phyloP scores from a whole-genome alignment of 2,888 invertebrate species.

The Nematopogon swammerdamellus region DNA sequence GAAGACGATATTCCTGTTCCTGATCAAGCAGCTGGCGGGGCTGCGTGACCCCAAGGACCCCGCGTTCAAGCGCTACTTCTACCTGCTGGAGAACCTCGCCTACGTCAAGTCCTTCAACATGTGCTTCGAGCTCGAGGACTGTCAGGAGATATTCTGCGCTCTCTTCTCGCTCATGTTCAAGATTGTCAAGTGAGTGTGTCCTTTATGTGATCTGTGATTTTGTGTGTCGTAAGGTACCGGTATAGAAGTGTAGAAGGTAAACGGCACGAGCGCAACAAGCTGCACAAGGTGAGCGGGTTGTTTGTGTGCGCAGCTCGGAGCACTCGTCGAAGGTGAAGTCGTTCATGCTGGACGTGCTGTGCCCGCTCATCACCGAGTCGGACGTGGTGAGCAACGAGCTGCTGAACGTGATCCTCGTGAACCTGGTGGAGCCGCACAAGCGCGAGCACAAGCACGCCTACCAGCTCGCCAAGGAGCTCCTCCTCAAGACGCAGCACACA shows the following conservation, averaged over 20 bases:
- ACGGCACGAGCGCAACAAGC: too few relatives aligned
- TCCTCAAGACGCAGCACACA: constrained; percentile 88
- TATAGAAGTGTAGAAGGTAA: too few relatives aligned
- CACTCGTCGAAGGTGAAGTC: constrained; percentile 95
- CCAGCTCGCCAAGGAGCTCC: constrained; percentile 85
- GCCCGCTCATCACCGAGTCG: constrained; percentile 91
- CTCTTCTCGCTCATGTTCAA: constrained; percentile 92
- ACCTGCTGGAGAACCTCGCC: constrained; percentile 92
- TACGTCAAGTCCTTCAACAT: constrained; percentile 98
- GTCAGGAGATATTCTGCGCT: constrained; percentile 93
- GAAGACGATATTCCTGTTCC: constrained; percentile 87
- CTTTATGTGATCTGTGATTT: too few relatives aligned
- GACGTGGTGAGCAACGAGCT: constrained; percentile 94
- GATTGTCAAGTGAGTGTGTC: constrained; percentile 94
- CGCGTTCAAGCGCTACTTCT: constrained; percentile 96
- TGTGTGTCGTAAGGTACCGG: too few relatives aligned
- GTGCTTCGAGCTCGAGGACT: constrained; percentile 97
- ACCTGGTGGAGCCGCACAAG: constrained; percentile 92
- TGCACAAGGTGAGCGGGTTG: too few relatives aligned
- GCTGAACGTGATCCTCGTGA: constrained; percentile 88
- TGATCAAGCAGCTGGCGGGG: constrained; percentile 90
- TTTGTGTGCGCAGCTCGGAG: constrained; percentile 68
- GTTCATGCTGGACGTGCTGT: constrained; percentile 94
- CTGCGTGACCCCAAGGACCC: constrained; percentile 95
- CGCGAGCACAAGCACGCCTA: constrained; percentile 87